Evolutionary conservation across 2,888 invertebrate species (phyloP).

Genomic region (Acrocera orbiculus): DNA sequence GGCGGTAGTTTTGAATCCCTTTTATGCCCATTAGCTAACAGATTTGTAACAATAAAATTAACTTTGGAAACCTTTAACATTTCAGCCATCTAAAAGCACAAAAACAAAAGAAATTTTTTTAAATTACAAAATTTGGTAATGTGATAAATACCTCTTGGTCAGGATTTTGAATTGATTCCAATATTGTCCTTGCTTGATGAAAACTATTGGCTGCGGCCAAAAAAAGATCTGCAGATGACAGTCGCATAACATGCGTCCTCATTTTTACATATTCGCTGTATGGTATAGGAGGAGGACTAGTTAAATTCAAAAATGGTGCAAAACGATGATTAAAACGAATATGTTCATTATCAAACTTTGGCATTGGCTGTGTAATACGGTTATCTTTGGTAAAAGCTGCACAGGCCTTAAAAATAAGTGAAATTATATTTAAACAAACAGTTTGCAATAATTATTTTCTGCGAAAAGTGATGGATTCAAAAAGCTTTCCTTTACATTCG

Average conservation of each 20-base stretch:
- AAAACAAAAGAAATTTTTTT: conserved; percentile 7
- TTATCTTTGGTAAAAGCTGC: conserved; percentile 77
- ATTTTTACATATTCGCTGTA: conserved; percentile 79
- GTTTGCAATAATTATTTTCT: no score
- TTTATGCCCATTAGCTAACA: conserved; percentile 83
- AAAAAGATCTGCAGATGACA: conserved; percentile 45
- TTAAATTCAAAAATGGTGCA: conserved; percentile 68
- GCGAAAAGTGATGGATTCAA: no score
- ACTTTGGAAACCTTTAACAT: conserved; percentile 84
- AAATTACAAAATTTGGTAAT: background rate
- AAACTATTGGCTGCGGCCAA: conserved; percentile 79
- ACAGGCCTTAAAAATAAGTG: no score
- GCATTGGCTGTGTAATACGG: conserved; percentile 66
- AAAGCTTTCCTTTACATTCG: no score
- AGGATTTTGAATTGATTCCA: conserved; percentile 66
- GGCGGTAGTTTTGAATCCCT: conserved; percentile 69
- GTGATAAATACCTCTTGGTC: conserved; percentile 51
- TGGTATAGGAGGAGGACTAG: conserved; percentile 79
- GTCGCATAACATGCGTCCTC: conserved; percentile 47
- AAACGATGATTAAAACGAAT: conserved; percentile 91
- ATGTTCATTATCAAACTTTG: conserved; percentile 82
- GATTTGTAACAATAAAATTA: conserved; percentile 86
- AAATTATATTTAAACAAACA: no score
- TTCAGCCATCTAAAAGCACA: conserved; percentile 46
- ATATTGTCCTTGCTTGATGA: conserved; percentile 69